These are phyloP conservation scores for Plutella xylostella DNA, from an alignment of 2,888 invertebrate species.

Conservation along the genomic window DNA sequence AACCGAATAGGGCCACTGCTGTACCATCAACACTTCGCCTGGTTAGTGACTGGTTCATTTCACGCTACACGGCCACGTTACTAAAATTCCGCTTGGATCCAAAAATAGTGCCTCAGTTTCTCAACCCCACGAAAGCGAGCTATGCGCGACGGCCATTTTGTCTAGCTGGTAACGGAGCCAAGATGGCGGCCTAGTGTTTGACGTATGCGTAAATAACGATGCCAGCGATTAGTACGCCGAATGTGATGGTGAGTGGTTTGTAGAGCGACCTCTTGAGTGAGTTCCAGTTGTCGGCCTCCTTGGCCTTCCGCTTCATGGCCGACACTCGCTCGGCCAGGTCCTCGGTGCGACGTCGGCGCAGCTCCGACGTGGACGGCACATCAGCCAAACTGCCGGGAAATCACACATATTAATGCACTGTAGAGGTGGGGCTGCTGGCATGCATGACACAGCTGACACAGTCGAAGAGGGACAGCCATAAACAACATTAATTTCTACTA, in stretches of 20 bases:
- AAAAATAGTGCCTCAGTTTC: no score
- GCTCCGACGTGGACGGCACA: slow-evolving; percentile 23
- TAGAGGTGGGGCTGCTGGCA: no score
- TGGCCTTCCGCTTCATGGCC: slow-evolving; percentile 75
- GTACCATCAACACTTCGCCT: no score
- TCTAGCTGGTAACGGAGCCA: no score
- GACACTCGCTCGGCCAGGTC: slow-evolving; percentile 44
- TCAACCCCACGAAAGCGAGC: no score
- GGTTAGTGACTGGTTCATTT: no score
- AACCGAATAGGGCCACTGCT: no score
- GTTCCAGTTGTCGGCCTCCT: slow-evolving; percentile 78
- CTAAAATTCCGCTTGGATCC: no score
- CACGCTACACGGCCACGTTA: no score
- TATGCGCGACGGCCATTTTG: no score
- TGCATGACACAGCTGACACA: background rate
- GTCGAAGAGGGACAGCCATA: background rate
- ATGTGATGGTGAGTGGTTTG: slow-evolving; percentile 78
- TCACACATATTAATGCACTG: background rate
- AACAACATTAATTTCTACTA: slow-evolving; percentile 13
- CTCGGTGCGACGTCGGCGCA: slow-evolving; percentile 33
- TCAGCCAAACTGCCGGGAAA: background rate
- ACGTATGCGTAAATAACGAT: slow-evolving; percentile 72
- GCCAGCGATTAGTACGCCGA: slow-evolving; percentile 76
- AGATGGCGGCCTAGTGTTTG: slow-evolving; percentile 43
- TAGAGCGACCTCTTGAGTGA: slow-evolving; percentile 83